Evolutionary conservation across 2,888 invertebrate species (phyloP).

Genomic region (Parthenolecanium corni): DNA sequence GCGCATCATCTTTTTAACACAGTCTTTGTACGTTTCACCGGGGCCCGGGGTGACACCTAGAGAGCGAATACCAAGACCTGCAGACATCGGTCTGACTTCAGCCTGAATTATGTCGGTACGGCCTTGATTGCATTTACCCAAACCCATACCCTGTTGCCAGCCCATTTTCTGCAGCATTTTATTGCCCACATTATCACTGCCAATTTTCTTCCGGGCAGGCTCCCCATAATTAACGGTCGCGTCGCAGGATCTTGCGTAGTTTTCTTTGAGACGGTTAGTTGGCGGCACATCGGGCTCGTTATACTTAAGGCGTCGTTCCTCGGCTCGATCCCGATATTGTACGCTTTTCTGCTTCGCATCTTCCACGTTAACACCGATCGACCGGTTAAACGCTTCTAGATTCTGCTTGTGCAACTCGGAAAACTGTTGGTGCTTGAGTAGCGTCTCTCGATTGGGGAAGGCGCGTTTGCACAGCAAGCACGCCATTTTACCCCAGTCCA

Average conservation of each 20-base stretch:
- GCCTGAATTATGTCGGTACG: conserved; percentile 82
- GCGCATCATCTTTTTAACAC: conserved; percentile 80
- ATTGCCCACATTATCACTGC: conserved; percentile 86
- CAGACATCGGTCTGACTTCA: conserved; percentile 54
- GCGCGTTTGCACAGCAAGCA: conserved; percentile 92
- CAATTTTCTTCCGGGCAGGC: conserved; percentile 55
- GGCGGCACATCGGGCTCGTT: conserved; percentile 74
- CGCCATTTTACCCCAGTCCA: conserved; percentile 81
- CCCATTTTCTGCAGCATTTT: conserved; percentile 97
- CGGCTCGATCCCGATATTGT: conserved; percentile 85
- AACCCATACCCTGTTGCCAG: conserved; percentile 93
- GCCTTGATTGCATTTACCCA: conserved; percentile 88
- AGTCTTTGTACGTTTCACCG: conserved; percentile 77
- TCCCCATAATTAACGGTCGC: conserved; percentile 40
- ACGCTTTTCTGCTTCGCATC: conserved; percentile 41
- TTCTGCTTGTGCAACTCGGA: conserved; percentile 92
- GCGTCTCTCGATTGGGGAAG: conserved; percentile 77
- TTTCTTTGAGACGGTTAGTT: conserved; percentile 59
- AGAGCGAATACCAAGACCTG: conserved; percentile 76
- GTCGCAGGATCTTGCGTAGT: conserved; percentile 51
- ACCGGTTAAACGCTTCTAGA: conserved; percentile 46
- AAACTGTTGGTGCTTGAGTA: conserved; percentile 80
- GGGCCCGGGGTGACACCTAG: conserved; percentile 65
- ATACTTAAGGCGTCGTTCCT: conserved; percentile 85
- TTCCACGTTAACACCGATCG: conserved; percentile 41